Percentiles rank a stretch among this genome's conserved stretches.
These are phyloP conservation scores for Palloptera scutellata DNA, from an alignment of 2,888 invertebrate genomes.

Conservation along the genomic window DNA sequence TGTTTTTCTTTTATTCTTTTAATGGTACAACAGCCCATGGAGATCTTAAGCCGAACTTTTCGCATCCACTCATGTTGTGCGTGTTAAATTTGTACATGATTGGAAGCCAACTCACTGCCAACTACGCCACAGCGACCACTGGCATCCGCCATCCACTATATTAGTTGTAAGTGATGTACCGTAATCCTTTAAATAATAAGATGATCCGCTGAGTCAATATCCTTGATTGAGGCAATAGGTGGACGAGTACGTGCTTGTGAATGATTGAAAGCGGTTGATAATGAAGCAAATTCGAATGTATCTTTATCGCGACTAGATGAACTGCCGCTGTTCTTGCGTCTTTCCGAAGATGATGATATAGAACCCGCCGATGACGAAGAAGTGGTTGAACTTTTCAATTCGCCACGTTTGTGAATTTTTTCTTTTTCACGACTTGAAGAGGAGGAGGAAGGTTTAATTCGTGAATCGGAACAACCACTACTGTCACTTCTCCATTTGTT, in stretches of 20 bases:
- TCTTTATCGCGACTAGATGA: slow-evolving; percentile 40
- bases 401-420: slow-evolving; percentile 52
- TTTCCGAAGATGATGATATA: slow-evolving; percentile 31
- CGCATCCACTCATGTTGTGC: too few relatives aligned
- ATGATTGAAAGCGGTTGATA: slow-evolving; percentile 45
- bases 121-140: too few relatives aligned
- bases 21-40: too few relatives aligned
- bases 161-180: slow-evolving; percentile 12
- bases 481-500: slow-evolving; percentile 42
- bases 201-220: slow-evolving; percentile 18
- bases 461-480: slow-evolving; percentile 40
- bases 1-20: too few relatives aligned
- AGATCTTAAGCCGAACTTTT: too few relatives aligned
- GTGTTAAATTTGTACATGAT: too few relatives aligned
- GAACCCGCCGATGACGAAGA: slow-evolving; percentile 51
- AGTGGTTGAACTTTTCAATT: slow-evolving; percentile 52
- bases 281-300: slow-evolving; percentile 44
- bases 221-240: slow-evolving; percentile 41
- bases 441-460: slow-evolving; percentile 55
- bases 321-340: slow-evolving; percentile 42
- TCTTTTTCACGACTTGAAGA: slow-evolving; percentile 40
- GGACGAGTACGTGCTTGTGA: neutral
- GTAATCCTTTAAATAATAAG: slow-evolving; percentile 1
- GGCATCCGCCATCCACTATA: slow-evolving; percentile 1
- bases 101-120: too few relatives aligned